Base-by-base conservation (phyloP, 2,888 invertebrate genomes). In the Dromius quadrimaculatus region DNA sequence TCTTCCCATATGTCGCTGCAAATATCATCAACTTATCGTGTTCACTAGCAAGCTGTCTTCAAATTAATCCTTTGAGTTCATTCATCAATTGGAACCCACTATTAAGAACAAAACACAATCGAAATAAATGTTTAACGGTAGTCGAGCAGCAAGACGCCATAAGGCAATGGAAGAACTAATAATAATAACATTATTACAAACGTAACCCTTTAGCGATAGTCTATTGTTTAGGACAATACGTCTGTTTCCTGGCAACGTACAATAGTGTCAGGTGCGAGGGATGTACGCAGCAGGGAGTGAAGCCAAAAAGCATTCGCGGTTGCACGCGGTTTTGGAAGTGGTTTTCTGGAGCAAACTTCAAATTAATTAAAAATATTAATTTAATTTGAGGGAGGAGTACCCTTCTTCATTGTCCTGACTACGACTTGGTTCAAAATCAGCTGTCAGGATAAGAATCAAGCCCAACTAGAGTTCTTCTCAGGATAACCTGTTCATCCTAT, bases 181-280 rank as follows among this genome's bases (percentile, higher is more conserved):
- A 50, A 50, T 50, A 50, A 50, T 50, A 50, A 50, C 50, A 50
- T 50, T 50, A 50, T 50, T 50, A 50, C 50, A 28, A 50, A 50
- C 15, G 50, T 50, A 50, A 50, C 50, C 50, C 50, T 50, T 50
- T 50, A 50, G 50, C 13, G 23, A 22, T 22, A 13, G 8, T 11
- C 50, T 28, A 50, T 50, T 50, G 50, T 50, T 50, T 28, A n/a
- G 22, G 28, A 50, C 50, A 50, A 50, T 50, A 20, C 50, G 28
- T 28, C 22, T 11, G 6, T 28, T 50, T 28, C 23, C 50, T 28
- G 50, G 50, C 50, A 50, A 50, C 50, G 15, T 50, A 50, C 50
- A 50, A 50, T 50, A 22, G 15, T 41, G 41, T 41, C 41, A 41
- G 41, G 41, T 41, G 41, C 41, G 41, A 41, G 41, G 15, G 15